phyloP scores from a whole-genome alignment of 2,113 vertebrate species.

The Thalassoma bifasciatum region DNA sequence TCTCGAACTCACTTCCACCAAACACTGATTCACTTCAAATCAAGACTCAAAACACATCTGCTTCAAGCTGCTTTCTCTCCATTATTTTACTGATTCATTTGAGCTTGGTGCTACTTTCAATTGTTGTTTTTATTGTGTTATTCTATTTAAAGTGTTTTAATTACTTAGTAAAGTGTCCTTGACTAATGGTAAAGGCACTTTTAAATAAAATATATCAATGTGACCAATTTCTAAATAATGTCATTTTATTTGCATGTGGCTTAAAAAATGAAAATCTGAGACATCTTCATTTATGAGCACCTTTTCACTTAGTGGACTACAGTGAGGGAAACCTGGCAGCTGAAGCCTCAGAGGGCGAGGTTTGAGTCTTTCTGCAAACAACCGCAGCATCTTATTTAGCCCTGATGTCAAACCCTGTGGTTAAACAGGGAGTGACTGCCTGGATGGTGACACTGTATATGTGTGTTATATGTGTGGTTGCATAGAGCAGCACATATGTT shows the following conservation, averaged over 20 bases:
- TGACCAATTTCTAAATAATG: too few relatives aligned
- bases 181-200: too few relatives aligned
- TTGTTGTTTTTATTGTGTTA: too few relatives aligned
- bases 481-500: slow-evolving; percentile 62
- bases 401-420: slow-evolving; percentile 68
- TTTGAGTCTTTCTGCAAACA: slow-evolving; percentile 53
- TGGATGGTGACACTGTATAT: slow-evolving; percentile 32
- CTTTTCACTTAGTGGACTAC: slow-evolving; percentile 50
- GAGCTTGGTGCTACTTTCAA: too few relatives aligned
- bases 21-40: too few relatives aligned
- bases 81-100: too few relatives aligned
- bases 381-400: slow-evolving; percentile 70
- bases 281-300: slow-evolving; percentile 10
- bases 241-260: not conserved
- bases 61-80: too few relatives aligned
- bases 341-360: slow-evolving; percentile 54
- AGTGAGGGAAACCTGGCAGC: slow-evolving; percentile 43
- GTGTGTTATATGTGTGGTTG: slow-evolving; percentile 24
- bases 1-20: too few relatives aligned
- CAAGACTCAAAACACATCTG: too few relatives aligned
- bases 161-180: too few relatives aligned
- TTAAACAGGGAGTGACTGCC: slow-evolving; percentile 72
- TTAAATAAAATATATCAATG: too few relatives aligned
- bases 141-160: too few relatives aligned
- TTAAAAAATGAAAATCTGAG: not conserved